Conservation (phyloP, 2,797 vertebrate genomes). For the Eulemur mongoz region DNA sequence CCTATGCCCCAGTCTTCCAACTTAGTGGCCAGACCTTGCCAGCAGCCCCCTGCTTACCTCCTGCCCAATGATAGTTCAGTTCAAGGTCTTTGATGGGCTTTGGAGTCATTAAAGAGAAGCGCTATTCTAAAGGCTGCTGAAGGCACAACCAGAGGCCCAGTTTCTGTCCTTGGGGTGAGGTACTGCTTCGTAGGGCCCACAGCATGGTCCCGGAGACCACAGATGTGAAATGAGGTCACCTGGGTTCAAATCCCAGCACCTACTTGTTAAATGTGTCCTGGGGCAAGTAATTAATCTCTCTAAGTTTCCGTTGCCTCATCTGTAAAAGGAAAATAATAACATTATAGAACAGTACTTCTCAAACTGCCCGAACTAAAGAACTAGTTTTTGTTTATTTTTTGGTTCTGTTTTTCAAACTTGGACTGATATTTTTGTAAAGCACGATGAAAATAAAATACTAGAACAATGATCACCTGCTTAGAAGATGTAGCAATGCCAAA, state of each 20-base stretch:
- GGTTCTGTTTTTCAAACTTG: background rate
- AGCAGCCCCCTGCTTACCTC: background rate
- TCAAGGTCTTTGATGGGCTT: background rate
- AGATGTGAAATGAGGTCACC: background rate
- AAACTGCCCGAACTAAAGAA: background rate
- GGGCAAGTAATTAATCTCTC: background rate
- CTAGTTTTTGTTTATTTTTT: background rate
- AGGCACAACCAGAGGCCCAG: background rate
- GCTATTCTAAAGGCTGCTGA: background rate
- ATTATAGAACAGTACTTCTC: background rate
- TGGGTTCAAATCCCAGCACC: conserved; percentile 34
- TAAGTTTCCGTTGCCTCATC: background rate
- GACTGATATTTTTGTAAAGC: background rate
- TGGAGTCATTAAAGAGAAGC: background rate
- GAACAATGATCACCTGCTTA: background rate
- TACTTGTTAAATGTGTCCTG: background rate
- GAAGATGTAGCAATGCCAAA: background rate
- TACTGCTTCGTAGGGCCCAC: background rate
- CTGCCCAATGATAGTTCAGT: background rate
- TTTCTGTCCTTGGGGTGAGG: background rate
- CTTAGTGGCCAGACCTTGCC: background rate
- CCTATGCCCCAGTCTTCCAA: background rate
- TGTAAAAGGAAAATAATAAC: background rate
- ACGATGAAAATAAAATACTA: background rate
- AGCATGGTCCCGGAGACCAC: background rate